Evolutionary conservation across 2,797 vertebrate species (phyloP), one percentile per base, ranked within the genome.

Genomic region (Mallotus villosus): DNA sequence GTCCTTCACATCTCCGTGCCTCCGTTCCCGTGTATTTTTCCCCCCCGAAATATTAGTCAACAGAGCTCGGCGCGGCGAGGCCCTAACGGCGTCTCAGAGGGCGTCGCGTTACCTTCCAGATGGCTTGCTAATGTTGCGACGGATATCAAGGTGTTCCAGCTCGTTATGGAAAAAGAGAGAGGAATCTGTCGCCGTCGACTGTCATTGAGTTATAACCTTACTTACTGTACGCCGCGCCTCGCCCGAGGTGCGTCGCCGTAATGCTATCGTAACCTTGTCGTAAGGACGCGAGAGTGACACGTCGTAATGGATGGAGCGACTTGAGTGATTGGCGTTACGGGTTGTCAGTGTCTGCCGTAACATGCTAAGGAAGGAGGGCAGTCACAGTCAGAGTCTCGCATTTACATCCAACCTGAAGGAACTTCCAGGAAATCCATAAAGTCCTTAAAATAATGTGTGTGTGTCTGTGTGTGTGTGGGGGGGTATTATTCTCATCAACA

Each of bases 151-250:
- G 92, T 92, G 91, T 90, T 93, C 87, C 84, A 87, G 88, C 88
- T 90, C 89, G 90, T 93, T 90, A 93, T 90, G n/a, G n/a, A 90
- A 91, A 90, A 91, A 89, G 87, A 92, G 88, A 89, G 87, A 92
- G 88, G 85, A 82, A 91, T 87, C 87, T 80, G 82, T 86, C 76
- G 81, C 78, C 74, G 72, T 86, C 85, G 82, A 84, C 82, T 75
- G 85, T 86, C 85, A 85, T 81, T 86, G 88, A 88, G 81, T 85
- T 83, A 86, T 92, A 88, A 91, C 90, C 90, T 92, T 89, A 87
- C 78, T 17, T 78, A 85, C 77, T 76, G 77, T 72, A 72, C 63
- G 62, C 71, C 72, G 81, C 76, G 34, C 85, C 83, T 85, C 82
- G 73, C 72, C 7, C 0, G 75, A 76, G 73, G 68, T 78, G 76